Percentiles rank a stretch among this genome's conserved stretches.
phyloP scores from a whole-genome alignment of 2,797 vertebrate genomes.

The Chelidonichthys spinosus region DNA sequence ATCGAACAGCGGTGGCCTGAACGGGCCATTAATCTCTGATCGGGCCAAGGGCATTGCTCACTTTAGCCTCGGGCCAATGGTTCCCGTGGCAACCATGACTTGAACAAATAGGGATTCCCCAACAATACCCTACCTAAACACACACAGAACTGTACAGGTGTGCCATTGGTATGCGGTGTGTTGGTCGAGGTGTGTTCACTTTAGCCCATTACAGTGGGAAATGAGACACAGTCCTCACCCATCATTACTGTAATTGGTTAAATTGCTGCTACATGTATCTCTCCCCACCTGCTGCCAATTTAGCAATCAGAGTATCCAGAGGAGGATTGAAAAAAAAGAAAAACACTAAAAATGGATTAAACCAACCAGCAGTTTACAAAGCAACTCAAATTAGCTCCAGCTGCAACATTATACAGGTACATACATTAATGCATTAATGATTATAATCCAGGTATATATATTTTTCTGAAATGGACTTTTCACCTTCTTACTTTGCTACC shows the following conservation, averaged over 20 bases:
- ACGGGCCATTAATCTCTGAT: constrained; percentile 37
- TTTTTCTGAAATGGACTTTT: too few species aligned
- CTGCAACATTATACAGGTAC: too few species aligned
- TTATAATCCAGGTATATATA: too few species aligned
- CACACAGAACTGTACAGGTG: constrained; percentile 34
- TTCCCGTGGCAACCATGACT: constrained; percentile 48
- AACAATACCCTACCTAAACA: not conserved
- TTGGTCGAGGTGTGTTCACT: constrained; percentile 44
- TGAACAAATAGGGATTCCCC: constrained; percentile 33
- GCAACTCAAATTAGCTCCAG: too few species aligned
- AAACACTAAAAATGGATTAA: not conserved
- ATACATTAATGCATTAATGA: too few species aligned
- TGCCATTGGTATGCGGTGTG: constrained; percentile 46
- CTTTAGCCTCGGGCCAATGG: constrained; percentile 18
- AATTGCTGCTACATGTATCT: constrained; percentile 48
- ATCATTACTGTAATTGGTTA: constrained; percentile 67
- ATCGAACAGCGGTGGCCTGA: constrained; percentile 9
- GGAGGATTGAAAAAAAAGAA: not conserved
- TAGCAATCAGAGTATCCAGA: constrained; percentile 32
- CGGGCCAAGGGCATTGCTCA: constrained; percentile 37
- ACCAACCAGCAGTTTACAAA: too few species aligned
- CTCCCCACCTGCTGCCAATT: constrained; percentile 63
- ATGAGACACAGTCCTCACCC: constrained; percentile 59
- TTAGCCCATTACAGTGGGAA: constrained; percentile 52
- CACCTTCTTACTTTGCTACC: too few species aligned